phyloP scores from a whole-genome alignment of 2,888 invertebrate species.

The Spisula solida region DNA sequence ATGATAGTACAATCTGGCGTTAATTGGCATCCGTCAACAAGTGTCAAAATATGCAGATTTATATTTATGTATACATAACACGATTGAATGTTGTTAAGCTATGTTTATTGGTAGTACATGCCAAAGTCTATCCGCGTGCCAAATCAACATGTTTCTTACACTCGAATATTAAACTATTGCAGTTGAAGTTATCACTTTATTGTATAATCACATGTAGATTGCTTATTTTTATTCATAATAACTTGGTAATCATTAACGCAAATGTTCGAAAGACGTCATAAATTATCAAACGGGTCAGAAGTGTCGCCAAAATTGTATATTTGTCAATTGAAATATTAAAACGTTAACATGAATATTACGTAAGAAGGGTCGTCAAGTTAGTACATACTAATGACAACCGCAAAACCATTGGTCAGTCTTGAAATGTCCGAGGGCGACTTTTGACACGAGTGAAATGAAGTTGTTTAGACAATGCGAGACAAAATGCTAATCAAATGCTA shows the following conservation, averaged over 20 bases:
- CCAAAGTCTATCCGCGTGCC: slow-evolving; percentile 39
- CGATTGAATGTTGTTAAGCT: slow-evolving; percentile 33
- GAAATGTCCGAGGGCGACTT: slow-evolving; percentile 38
- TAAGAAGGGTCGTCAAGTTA: not conserved
- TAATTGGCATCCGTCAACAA: slow-evolving; percentile 49
- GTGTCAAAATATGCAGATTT: slow-evolving; percentile 52
- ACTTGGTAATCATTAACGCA: not conserved
- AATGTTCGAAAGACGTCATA: not conserved
- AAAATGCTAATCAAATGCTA: slow-evolving; percentile 44
- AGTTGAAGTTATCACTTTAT: not conserved
- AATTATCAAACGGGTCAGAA: not conserved
- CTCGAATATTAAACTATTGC: slow-evolving; percentile 26
- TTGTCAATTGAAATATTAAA: slow-evolving; percentile 1
- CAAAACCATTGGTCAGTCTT: not conserved
- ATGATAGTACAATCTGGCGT: slow-evolving; percentile 4
- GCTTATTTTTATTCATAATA: not conserved
- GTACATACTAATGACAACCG: not conserved
- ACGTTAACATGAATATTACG: not conserved
- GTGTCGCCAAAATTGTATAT: not conserved
- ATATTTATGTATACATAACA: slow-evolving; percentile 41
- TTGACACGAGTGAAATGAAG: slow-evolving; percentile 47
- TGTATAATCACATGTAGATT: not conserved
- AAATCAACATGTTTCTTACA: slow-evolving; percentile 47
- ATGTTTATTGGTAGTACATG: slow-evolving; percentile 15
- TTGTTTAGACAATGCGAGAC: slow-evolving; percentile 48